phyloP scores from a whole-genome alignment of 1,140 invertebrate genomes.

The Drosophila orosa region DNA sequence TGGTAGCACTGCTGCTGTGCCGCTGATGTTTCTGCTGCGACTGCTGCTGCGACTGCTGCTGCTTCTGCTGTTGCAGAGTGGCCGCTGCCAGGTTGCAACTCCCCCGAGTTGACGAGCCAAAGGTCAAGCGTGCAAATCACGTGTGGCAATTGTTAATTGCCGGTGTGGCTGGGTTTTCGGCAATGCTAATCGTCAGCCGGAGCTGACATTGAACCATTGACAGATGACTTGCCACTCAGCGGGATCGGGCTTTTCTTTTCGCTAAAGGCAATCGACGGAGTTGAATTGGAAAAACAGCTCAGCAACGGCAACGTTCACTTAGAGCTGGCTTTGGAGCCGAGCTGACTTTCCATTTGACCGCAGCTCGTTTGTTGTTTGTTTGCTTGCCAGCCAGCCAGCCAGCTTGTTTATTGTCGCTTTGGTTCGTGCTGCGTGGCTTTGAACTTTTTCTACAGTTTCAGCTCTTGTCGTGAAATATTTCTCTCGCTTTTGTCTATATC shows the following conservation, averaged over 20 bases:
- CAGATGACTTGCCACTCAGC: conserved; percentile 8
- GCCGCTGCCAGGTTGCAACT: conserved; percentile 27
- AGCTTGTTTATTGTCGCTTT: conserved; percentile 64
- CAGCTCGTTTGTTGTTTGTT: conserved; percentile 58
- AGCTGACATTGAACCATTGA: conserved; percentile 52
- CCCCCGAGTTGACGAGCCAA: conserved; percentile 6
- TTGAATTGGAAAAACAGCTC: conserved; percentile 72
- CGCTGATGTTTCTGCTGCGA: conserved; percentile 12
- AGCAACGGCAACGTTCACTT: conserved; percentile 46
- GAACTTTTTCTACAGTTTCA: conserved; percentile 51
- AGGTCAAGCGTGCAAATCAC: conserved; percentile 70
- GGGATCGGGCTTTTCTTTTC: conserved; percentile 40
- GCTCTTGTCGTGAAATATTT: conserved; percentile 62
- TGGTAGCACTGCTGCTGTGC: conserved; percentile 50
- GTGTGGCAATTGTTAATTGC: conserved; percentile 65
- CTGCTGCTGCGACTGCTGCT: conserved; percentile 3
- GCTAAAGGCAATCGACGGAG: conserved; percentile 34
- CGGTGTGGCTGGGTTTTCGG: conserved; percentile 39
- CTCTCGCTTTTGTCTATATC: conserved; percentile 31
- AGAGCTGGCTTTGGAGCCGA: conserved; percentile 20
- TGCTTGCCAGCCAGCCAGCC: conserved; percentile 27
- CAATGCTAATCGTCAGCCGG: conserved; percentile 41
- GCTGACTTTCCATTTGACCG: conserved; percentile 80
- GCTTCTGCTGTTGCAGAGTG: conserved; percentile 30
- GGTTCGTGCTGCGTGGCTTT: conserved; percentile 68